Evolutionary conservation across 2,113 vertebrate species (phyloP).

Genomic region (Indicator maculatus): DNA sequence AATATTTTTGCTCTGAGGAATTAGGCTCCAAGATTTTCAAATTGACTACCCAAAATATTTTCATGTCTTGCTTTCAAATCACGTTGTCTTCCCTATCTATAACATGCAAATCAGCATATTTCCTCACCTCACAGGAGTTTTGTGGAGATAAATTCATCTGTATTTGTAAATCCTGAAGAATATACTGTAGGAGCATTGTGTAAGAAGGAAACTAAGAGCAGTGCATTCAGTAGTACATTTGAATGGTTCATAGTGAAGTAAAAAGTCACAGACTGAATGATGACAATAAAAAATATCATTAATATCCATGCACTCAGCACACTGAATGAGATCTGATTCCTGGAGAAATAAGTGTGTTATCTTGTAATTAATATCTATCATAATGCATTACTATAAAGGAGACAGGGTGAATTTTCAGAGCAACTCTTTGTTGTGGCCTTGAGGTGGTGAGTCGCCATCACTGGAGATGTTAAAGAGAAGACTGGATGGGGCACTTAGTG

Average conservation of each 20-base stretch:
- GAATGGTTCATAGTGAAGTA: background rate
- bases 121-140: background rate
- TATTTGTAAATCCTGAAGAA: background rate
- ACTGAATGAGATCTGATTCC: background rate
- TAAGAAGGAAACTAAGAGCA: background rate
- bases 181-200: background rate
- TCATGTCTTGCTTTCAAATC: background rate
- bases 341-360: background rate
- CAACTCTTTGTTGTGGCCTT: background rate
- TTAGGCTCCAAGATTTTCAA: background rate
- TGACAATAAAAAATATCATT: background rate
- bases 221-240: background rate
- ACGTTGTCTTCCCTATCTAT: background rate
- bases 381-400: background rate
- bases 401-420: background rate
- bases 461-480: too few species aligned
- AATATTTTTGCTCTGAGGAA: background rate
- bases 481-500: too few species aligned
- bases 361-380: background rate
- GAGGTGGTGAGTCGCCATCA: too few species aligned
- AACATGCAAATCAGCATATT: background rate
- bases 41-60: background rate
- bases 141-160: background rate
- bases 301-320: background rate
- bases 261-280: background rate